Percentiles rank a stretch among this genome's conserved stretches.
Conservation (phyloP, 1,140 invertebrate genomes). For the Pogonomyrmex barbatus region DNA sequence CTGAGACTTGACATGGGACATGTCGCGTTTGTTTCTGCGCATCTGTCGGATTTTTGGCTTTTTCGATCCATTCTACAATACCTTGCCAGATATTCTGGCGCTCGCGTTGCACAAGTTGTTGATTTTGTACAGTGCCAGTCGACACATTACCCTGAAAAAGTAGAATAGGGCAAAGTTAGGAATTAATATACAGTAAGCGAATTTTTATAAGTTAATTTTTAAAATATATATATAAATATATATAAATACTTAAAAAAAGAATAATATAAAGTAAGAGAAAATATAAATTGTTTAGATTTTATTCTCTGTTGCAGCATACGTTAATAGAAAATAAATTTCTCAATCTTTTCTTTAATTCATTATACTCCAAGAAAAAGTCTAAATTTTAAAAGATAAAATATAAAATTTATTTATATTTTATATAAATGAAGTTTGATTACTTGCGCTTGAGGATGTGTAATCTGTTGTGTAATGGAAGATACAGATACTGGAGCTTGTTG, state of each 20-base stretch:
- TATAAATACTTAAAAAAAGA: not conserved
- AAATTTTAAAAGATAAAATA: no score
- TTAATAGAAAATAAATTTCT: no score
- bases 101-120: slow-evolving; percentile 84
- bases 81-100: slow-evolving; percentile 94
- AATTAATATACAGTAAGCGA: not conserved
- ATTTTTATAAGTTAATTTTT: not conserved
- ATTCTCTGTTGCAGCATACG: no score
- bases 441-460: slow-evolving; percentile 78
- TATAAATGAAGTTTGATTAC: slow-evolving; percentile 61
- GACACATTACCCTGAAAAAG: slow-evolving; percentile 76
- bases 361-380: no score
- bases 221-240: not conserved
- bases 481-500: slow-evolving; percentile 75
- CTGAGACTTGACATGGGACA: slow-evolving; percentile 94
- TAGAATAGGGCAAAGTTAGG: not conserved
- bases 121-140: slow-evolving; percentile 74
- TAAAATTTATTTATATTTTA: not conserved
- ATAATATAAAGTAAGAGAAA: no score
- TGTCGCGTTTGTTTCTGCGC: slow-evolving; percentile 93
- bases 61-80: slow-evolving; percentile 96
- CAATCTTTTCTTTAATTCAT: no score
- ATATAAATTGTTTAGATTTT: no score
- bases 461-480: slow-evolving; percentile 77
- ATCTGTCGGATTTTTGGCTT: slow-evolving; percentile 89